Conservation (phyloP, 2,888 invertebrate genomes). For the Ormyrus labotus region DNA sequence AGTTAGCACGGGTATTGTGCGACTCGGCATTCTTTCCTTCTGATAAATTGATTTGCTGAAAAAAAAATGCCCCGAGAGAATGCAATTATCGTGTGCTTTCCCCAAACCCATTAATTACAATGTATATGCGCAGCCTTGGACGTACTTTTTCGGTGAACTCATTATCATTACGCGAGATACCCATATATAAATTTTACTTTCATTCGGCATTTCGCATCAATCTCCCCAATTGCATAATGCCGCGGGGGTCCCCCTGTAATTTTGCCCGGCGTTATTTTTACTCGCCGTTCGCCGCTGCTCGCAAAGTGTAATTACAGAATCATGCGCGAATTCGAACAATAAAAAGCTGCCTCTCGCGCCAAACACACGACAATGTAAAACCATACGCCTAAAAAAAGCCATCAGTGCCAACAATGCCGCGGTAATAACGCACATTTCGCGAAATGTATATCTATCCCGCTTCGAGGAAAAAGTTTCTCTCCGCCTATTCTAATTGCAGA, state of each 20-base stretch:
- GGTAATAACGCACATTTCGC: too few relatives aligned
- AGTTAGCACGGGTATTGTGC: too few relatives aligned
- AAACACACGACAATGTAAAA: too few relatives aligned
- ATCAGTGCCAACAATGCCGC: too few relatives aligned
- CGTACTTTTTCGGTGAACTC: conserved; percentile 6
- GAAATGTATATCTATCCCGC: too few relatives aligned
- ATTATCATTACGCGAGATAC: conserved; percentile 33
- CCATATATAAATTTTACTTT: conserved; percentile 25
- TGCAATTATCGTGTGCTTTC: conserved; percentile 34
- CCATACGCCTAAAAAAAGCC: too few relatives aligned
- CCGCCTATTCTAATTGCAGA: too few relatives aligned
- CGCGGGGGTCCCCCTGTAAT: not conserved
- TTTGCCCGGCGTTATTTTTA: not conserved
- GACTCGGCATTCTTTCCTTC: not conserved
- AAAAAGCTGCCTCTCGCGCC: not conserved
- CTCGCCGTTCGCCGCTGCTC: not conserved
- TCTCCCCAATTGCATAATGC: conserved; percentile 19
- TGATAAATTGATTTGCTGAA: conserved; percentile 15
- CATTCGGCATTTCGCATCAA: conserved; percentile 34
- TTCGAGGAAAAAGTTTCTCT: too few relatives aligned
- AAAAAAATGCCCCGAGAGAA: conserved; percentile 2
- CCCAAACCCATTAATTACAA: conserved; percentile 39
- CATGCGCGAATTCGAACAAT: not conserved
- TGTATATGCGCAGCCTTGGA: conserved; percentile 33
- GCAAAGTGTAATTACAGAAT: conserved; percentile 8